Percentiles rank a stretch among this genome's conserved stretches.
Evolutionary conservation across 2,797 vertebrate genomes (phyloP).

Genomic region (Valencia hispanica): DNA sequence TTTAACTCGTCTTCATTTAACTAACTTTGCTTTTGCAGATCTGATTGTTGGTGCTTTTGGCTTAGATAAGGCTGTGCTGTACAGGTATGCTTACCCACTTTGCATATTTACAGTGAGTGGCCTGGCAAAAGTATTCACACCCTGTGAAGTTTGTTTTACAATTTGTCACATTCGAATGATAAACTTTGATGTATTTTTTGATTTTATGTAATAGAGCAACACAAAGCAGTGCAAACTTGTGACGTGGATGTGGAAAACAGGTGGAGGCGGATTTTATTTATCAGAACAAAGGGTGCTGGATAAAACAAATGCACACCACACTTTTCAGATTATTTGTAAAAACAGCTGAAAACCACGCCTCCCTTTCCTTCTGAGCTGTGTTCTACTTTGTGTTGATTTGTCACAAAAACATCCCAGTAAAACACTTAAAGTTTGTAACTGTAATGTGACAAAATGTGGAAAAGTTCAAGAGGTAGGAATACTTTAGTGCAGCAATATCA

Average conservation of each 20-base stretch:
- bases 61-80: conserved; percentile 86
- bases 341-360: too few relatives aligned
- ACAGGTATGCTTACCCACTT: conserved; percentile 80
- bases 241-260: not conserved
- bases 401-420: too few relatives aligned
- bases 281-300: not conserved
- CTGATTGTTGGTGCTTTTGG: conserved; percentile 92
- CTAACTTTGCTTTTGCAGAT: conserved; percentile 76
- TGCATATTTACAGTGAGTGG: not conserved
- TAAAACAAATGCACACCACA: not conserved
- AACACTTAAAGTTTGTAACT: too few relatives aligned
- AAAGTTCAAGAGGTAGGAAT: too few relatives aligned
- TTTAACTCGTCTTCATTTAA: not conserved
- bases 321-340: not conserved
- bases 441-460: too few relatives aligned
- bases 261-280: not conserved
- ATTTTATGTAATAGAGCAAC: not conserved
- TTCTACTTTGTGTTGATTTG: too few relatives aligned
- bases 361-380: not conserved
- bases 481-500: not conserved
- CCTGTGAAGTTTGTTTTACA: not conserved
- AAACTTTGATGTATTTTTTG: not conserved
- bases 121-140: not conserved
- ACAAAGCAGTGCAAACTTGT: not conserved
- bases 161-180: not conserved